Base-by-base conservation (phyloP, 2,797 vertebrate genomes). In the Neopelma chrysocephalum region DNA sequence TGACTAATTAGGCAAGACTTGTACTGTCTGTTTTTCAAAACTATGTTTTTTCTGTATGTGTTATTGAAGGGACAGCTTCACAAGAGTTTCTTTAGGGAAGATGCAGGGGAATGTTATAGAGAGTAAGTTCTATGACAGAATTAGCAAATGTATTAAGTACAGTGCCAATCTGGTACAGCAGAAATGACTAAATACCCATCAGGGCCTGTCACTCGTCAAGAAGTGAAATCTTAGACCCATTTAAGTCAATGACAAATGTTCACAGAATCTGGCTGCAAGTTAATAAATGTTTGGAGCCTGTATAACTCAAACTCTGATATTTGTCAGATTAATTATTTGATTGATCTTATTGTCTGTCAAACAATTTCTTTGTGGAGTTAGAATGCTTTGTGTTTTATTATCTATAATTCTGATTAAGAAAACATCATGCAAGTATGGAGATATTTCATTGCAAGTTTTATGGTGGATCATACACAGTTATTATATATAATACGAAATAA, bases 241-340 rank as follows among this genome's bases (percentile, higher is more conserved):
- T 96, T 95, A 94, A 96, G 95, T 97, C 94, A 96, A 96, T 95
- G 94, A 95, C 96, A 97, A 96, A 97, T 96, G 95, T 96, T 97
- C 95, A 93, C 93, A 97, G 96, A 97, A 95, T 96, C 96, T 96
- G 95, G 92, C 90, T 96, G 93, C 86, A 94, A 95, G 88, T 95
- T 96, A 94, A 96, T 96, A 97, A 97, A 96, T 94, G 96, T 97
- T 96, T 96, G 93, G 96, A 97, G 95, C 90, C 93, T 92, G 92
- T 92, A 87, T 87, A 93, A 90, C 81, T 95, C 95, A 93, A 90
- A 89, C 53, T 66, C 88, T 81, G 89, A 96, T 96, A 95, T 97
- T 96, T 96, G 95, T 96, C 96, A 96, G 92, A 94, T 95, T 95
- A 95, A 96, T 96, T 95, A 96, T 96, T 95, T 95, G 90, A 94